Conservation (phyloP, 2,113 vertebrate genomes). For the Macroglossus sobrinus region DNA sequence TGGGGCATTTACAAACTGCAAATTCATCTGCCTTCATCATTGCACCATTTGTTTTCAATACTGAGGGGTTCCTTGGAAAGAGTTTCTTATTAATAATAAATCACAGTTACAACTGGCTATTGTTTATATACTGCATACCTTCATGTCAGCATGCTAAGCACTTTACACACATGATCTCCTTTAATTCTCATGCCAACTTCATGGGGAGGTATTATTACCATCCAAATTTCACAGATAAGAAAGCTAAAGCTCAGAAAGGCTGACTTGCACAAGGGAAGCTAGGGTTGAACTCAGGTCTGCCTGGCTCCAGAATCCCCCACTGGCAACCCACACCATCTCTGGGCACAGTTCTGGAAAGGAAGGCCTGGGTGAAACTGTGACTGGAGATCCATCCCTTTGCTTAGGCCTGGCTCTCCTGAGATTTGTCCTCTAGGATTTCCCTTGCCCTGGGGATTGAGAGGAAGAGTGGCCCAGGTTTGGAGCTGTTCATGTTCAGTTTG, state of each 20-base stretch:
- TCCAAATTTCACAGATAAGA: neutral
- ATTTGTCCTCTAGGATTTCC: neutral
- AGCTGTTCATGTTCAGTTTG: neutral
- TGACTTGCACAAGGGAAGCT: neutral
- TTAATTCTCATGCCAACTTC: no score
- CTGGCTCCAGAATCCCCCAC: neutral
- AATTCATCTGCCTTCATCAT: neutral
- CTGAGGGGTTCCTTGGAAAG: neutral
- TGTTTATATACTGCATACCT: neutral
- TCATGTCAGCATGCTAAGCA: neutral
- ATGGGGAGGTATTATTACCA: fast-evolving
- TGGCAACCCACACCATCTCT: no score
- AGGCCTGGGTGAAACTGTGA: neutral
- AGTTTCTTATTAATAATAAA: neutral
- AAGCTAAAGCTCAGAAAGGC: neutral
- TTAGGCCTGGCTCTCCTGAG: neutral
- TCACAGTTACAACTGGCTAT: no score
- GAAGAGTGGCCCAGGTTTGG: neutral
- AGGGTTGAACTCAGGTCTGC: neutral
- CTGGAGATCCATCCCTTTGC: neutral
- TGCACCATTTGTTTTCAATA: neutral
- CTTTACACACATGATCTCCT: neutral
- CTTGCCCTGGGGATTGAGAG: neutral
- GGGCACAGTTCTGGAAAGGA: neutral
- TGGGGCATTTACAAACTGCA: neutral